Conservation (phyloP, 2,797 vertebrate species). For the Gephyroberyx darwinii region DNA sequence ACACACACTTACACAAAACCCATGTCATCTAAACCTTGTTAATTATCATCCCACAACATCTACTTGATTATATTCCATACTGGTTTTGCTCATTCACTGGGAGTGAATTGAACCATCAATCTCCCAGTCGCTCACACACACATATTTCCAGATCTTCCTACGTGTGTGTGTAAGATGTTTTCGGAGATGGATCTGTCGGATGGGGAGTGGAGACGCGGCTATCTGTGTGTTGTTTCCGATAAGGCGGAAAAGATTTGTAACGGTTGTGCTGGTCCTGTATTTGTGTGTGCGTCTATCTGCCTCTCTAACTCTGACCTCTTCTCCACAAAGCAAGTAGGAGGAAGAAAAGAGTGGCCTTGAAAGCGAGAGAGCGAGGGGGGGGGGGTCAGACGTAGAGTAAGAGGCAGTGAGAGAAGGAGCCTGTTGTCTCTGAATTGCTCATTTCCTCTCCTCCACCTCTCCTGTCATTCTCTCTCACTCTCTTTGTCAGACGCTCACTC, state of each 20-base stretch:
- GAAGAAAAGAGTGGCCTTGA: slow-evolving; percentile 82
- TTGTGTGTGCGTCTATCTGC: slow-evolving; percentile 27
- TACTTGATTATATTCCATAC: not conserved
- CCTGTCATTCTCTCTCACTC: slow-evolving; percentile 56
- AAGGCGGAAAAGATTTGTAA: slow-evolving; percentile 79
- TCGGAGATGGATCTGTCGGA: slow-evolving; percentile 80
- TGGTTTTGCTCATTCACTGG: slow-evolving; percentile 35
- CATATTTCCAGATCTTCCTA: slow-evolving; percentile 50
- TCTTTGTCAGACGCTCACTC: slow-evolving; percentile 72
- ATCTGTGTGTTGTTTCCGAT: slow-evolving; percentile 80
- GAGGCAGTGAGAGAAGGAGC: slow-evolving; percentile 62
- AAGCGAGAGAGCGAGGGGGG: slow-evolving; percentile 51
- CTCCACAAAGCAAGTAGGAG: slow-evolving; percentile 70
- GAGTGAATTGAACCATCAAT: slow-evolving; percentile 58
- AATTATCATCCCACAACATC: slow-evolving; percentile 42
- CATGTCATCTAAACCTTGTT: slow-evolving; percentile 60
- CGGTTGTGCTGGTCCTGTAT: slow-evolving; percentile 57
- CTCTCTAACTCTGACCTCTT: slow-evolving; percentile 67
- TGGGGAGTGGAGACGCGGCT: slow-evolving; percentile 80
- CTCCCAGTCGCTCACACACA: slow-evolving; percentile 43
- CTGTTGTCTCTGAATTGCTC: slow-evolving; percentile 69
- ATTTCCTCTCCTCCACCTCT: slow-evolving; percentile 55
- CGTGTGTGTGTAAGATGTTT: slow-evolving; percentile 74
- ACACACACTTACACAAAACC: slow-evolving; percentile 20
- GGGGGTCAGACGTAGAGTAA: slow-evolving; percentile 50